Percentiles rank a stretch among this genome's conserved stretches.
Evolutionary conservation across 1,140 invertebrate genomes (phyloP).

Genomic region (Euglossa dilemma): DNA sequence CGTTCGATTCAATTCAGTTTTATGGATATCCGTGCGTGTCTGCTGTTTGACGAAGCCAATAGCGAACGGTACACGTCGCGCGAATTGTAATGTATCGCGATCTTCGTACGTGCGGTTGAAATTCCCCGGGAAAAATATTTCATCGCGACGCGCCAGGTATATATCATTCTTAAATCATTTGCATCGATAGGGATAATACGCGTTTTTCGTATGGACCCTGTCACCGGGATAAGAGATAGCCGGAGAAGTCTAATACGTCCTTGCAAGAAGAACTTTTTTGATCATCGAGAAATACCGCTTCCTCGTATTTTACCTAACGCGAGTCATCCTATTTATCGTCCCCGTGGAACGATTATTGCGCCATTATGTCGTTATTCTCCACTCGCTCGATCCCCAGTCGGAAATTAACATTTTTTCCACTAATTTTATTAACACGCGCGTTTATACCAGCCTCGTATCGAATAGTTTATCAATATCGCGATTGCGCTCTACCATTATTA

Average conservation of each 20-base stretch:
- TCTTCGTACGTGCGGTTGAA: constrained; percentile 7
- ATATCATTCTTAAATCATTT: constrained; percentile 22
- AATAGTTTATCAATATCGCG: not conserved
- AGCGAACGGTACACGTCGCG: not conserved
- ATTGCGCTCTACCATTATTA: too few species aligned
- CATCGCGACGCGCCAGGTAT: not conserved
- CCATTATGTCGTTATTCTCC: not conserved
- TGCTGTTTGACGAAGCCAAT: constrained; percentile 34
- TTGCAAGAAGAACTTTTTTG: constrained; percentile 5
- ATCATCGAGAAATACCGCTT: constrained; percentile 12
- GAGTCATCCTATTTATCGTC: not conserved
- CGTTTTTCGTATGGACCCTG: not conserved
- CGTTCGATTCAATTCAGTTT: constrained; percentile 10
- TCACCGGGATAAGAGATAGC: constrained; percentile 15
- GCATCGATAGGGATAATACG: constrained; percentile 25
- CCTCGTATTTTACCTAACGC: not conserved
- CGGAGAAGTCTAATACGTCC: not conserved
- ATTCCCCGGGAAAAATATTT: constrained; percentile 32
- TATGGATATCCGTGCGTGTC: constrained; percentile 27
- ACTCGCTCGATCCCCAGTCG: too few species aligned
- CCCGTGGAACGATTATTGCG: not conserved
- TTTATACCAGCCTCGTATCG: not conserved
- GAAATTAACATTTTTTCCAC: not conserved
- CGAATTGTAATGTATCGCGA: constrained; percentile 25
- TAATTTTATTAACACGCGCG: not conserved